Percentiles rank a stretch among this genome's conserved stretches.
Evolutionary conservation across 2,888 invertebrate species (phyloP).

Genomic region (Loripinus fragilis): DNA sequence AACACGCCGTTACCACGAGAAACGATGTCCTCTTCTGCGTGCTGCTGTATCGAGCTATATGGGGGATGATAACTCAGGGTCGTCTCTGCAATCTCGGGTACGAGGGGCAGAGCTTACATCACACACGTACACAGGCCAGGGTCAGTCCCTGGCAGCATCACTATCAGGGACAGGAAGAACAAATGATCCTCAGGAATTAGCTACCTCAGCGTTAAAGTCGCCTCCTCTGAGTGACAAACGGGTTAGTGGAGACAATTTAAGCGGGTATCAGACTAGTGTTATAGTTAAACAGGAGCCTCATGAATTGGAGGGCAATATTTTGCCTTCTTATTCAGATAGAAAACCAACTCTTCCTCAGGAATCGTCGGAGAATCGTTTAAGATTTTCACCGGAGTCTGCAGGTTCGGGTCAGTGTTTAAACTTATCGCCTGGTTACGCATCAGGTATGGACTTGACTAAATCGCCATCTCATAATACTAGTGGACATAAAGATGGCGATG

Average conservation of each 20-base stretch:
- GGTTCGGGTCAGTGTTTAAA: constrained; percentile 48
- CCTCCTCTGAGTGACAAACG: constrained; percentile 52
- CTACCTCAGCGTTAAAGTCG: constrained; percentile 64
- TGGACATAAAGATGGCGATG: constrained; percentile 46
- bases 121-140: constrained; percentile 50
- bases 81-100: constrained; percentile 41
- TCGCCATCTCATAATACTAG: constrained; percentile 61
- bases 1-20: constrained; percentile 78
- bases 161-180: constrained; percentile 59
- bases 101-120: constrained; percentile 47
- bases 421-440: constrained; percentile 48
- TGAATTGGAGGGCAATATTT: constrained; percentile 49
- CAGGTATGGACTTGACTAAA: constrained; percentile 59
- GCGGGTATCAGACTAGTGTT: constrained; percentile 65
- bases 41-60: constrained; percentile 74
- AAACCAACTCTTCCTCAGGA: constrained; percentile 52
- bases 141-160: constrained; percentile 46
- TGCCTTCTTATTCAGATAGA: constrained; percentile 33
- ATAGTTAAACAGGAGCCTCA: constrained; percentile 70
- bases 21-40: constrained; percentile 77
- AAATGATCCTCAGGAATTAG: constrained; percentile 60
- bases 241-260: constrained; percentile 42
- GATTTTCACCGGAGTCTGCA: constrained; percentile 57
- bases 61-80: constrained; percentile 63
- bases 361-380: constrained; percentile 47